Evolutionary conservation across 2,888 invertebrate species (phyloP).

Genomic region (Drosophila acutilabella): DNA sequence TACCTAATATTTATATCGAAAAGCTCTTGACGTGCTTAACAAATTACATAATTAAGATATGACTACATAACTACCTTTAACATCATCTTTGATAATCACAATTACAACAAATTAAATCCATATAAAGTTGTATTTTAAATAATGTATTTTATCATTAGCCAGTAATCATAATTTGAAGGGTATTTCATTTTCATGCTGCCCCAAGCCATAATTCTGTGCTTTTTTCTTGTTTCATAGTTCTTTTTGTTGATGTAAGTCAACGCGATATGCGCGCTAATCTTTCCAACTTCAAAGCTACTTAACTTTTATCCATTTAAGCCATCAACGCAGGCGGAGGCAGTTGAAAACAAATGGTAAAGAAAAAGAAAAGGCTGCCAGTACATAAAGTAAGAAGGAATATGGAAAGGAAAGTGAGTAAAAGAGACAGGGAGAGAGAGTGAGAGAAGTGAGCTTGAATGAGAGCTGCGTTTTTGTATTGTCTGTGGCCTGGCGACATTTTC

Average conservation of each 20-base stretch:
- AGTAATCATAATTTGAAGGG: constrained; percentile 37
- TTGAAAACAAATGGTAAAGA: constrained; percentile 65
- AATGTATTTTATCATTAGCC: neutral
- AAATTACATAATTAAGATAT: neutral
- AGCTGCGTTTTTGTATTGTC: constrained; percentile 44
- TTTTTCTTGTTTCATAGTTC: constrained; percentile 42
- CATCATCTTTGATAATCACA: too few species aligned
- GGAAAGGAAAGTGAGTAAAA: constrained; percentile 1
- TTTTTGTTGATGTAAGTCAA: constrained; percentile 56
- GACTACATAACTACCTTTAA: neutral
- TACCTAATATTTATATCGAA: neutral
- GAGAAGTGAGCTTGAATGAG: constrained; percentile 1
- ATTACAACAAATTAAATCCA: too few species aligned
- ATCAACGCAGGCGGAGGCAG: constrained; percentile 60
- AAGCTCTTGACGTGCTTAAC: neutral
- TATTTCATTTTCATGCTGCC: constrained; percentile 34
- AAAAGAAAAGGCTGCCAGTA: constrained; percentile 48
- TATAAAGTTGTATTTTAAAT: too few species aligned
- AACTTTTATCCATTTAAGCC: constrained; percentile 79
- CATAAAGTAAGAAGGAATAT: constrained; percentile 11
- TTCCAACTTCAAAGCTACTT: constrained; percentile 77
- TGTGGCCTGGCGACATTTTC: constrained; percentile 73
- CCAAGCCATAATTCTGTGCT: neutral
- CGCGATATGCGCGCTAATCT: constrained; percentile 77
- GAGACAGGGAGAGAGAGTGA: neutral